Evolutionary conservation across 64 coral and sea anemone species (phyloP).

Genomic region (Exaiptasia diaphana): DNA sequence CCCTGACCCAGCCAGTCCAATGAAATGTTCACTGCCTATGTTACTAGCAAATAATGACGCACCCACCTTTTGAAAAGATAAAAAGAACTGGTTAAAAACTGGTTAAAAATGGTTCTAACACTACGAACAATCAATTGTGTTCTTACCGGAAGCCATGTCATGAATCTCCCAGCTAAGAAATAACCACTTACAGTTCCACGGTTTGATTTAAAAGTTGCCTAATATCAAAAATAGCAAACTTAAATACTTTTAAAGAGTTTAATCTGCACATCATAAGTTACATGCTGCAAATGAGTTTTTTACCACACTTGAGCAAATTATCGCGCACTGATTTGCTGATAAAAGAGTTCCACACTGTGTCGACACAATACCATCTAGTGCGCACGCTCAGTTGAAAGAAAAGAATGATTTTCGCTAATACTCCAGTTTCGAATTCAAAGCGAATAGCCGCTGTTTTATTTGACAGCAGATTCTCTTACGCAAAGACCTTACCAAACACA

Average conservation of each 20-base stretch:
- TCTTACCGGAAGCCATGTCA: slow-evolving; percentile 90
- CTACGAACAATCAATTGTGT: neutral
- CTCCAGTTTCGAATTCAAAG: too few relatives aligned
- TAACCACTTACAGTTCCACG: slow-evolving; percentile 87
- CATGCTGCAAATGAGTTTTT: neutral
- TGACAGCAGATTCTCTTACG: too few relatives aligned
- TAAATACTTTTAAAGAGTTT: neutral
- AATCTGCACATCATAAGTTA: neutral
- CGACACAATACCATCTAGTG: too few relatives aligned
- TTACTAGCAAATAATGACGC: slow-evolving; percentile 79
- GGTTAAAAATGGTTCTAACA: neutral
- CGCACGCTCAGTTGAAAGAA: too few relatives aligned
- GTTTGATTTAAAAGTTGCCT: slow-evolving; percentile 93
- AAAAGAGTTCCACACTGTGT: neutral
- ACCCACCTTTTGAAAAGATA: slow-evolving; percentile 31
- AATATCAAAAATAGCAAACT: neutral
- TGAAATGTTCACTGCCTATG: slow-evolving; percentile 77
- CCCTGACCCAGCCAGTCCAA: slow-evolving; percentile 62
- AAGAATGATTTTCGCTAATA: too few relatives aligned
- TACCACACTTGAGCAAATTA: neutral
- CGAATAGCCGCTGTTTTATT: too few relatives aligned
- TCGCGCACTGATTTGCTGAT: neutral
- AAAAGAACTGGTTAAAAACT: neutral
- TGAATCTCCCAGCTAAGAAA: slow-evolving; percentile 87
- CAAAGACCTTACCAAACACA: too few relatives aligned